These are phyloP conservation scores for Cataglyphis cursor DNA, from an alignment of 2,888 invertebrate genomes.

Conservation along the genomic window DNA sequence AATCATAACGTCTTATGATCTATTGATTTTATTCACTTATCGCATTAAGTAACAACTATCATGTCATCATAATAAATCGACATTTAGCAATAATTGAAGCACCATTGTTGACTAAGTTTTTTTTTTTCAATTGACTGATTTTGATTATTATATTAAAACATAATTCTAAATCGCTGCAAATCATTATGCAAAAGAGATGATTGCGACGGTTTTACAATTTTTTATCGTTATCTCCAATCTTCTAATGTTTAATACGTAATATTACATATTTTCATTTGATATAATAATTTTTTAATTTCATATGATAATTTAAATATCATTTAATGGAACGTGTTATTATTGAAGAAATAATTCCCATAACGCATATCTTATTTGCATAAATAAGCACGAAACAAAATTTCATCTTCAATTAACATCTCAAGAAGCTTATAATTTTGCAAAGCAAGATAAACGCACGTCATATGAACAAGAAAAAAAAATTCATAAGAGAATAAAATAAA, in stretches of 20 bases:
- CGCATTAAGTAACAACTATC: conserved; percentile 32
- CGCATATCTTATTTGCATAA: not conserved
- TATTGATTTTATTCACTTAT: conserved; percentile 39
- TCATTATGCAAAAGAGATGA: not conserved
- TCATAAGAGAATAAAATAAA: not conserved
- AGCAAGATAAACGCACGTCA: not conserved
- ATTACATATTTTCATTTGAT: not conserved
- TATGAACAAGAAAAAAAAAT: not conserved
- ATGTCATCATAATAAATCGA: conserved; percentile 13
- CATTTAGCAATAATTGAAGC: conserved; percentile 31
- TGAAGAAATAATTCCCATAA: not conserved
- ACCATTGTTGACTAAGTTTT: not conserved
- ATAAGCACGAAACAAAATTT: not conserved
- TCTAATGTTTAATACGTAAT: not conserved
- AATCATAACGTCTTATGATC: conserved; percentile 22
- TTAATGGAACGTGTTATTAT: not conserved
- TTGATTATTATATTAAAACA: not conserved
- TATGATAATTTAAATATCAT: conserved; percentile 1
- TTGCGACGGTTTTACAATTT: not conserved
- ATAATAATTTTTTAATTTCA: not conserved
- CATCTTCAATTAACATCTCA: not conserved
- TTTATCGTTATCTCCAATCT: not conserved
- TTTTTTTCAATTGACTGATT: not conserved
- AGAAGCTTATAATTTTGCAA: not conserved
- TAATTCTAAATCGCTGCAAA: not conserved